Percentiles rank a stretch among this genome's conserved stretches.
Evolutionary conservation across 2,888 invertebrate genomes (phyloP).

Genomic region (Eilema depressum): DNA sequence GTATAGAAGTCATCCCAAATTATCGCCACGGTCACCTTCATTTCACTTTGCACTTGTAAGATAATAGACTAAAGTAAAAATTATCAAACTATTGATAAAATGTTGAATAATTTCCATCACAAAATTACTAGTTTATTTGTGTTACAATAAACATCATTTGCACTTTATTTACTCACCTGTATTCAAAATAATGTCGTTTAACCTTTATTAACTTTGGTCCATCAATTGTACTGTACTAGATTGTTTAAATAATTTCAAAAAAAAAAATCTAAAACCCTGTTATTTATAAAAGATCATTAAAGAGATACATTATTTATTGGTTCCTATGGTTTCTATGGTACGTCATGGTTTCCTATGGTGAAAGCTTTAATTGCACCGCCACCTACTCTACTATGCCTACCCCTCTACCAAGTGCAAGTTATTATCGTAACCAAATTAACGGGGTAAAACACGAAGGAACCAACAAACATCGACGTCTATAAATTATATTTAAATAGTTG

Average conservation of each 20-base stretch:
- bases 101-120: conserved; percentile 12
- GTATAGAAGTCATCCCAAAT: background rate
- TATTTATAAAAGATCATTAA: background rate
- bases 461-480: too few relatives aligned
- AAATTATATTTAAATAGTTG: too few relatives aligned
- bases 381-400: too few relatives aligned
- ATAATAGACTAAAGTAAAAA: conserved; percentile 9
- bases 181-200: background rate
- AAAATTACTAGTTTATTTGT: conserved; percentile 8
- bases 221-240: background rate
- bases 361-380: too few relatives aligned
- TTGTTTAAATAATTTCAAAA: background rate
- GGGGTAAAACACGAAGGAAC: too few relatives aligned
- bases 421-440: too few relatives aligned
- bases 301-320: background rate
- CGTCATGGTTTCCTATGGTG: too few relatives aligned
- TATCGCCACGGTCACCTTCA: conserved; percentile 9
- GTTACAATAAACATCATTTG: conserved; percentile 10
- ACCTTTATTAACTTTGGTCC: background rate
- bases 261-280: background rate
- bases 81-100: conserved; percentile 19
- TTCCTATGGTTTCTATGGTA: too few relatives aligned
- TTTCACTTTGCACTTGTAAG: conserved; percentile 9
- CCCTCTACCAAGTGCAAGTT: too few relatives aligned
- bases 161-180: conserved; percentile 14